phyloP scores from a whole-genome alignment of 2,113 vertebrate species.

The Mellivora capensis region DNA sequence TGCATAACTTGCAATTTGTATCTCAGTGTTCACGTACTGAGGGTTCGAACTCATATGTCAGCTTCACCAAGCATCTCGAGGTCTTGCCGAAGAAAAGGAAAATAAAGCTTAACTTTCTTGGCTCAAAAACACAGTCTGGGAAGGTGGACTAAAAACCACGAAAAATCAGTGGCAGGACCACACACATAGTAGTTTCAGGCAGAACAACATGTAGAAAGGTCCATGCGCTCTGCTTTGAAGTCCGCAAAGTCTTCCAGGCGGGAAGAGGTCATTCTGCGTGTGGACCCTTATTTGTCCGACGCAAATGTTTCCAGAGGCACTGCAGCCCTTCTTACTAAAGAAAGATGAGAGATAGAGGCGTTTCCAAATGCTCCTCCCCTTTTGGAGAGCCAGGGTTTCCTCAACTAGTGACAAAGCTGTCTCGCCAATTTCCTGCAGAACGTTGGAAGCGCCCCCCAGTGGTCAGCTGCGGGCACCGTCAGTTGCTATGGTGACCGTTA shows the following conservation, averaged over 20 bases:
- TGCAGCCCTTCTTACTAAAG: neutral
- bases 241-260: neutral
- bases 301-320: neutral
- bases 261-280: neutral
- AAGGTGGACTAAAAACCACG: neutral
- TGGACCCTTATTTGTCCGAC: neutral
- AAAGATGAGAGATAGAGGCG: neutral
- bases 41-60: conserved; percentile 10
- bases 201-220: neutral
- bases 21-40: conserved; percentile 33
- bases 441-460: neutral
- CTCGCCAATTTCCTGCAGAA: neutral
- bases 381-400: neutral
- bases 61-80: conserved; percentile 13
- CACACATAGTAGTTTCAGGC: neutral
- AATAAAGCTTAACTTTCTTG: neutral
- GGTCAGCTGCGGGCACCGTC: neutral
- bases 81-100: conserved; percentile 28
- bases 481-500: neutral
- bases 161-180: neutral
- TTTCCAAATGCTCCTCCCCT: neutral
- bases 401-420: neutral
- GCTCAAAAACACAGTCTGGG: neutral
- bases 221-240: neutral
- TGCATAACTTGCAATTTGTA: conserved; percentile 15